Base-by-base conservation (phyloP, 2,113 vertebrate species). In the Nesoenas mayeri region DNA sequence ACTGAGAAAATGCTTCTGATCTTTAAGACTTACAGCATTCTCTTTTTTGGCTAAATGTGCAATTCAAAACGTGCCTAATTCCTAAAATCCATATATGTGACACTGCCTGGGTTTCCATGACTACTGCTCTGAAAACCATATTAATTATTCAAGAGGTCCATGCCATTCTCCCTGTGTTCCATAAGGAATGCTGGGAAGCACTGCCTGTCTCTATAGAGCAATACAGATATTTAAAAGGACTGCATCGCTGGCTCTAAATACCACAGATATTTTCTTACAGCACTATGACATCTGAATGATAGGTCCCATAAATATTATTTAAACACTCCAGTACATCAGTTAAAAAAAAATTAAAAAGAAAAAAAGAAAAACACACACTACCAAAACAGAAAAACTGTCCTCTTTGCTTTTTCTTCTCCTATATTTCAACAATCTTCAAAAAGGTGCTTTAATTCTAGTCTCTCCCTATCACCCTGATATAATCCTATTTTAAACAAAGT, bases 141-240 rank as follows among this genome's bases (percentile, higher is more conserved):
- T 98, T 98, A 98, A 98, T 98, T 98, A 98, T 98, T 98, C 97
- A 98, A 98, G 91, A 98, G 95, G 97, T 96, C 97, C 96, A 95
- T 97, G 97, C 93, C 96, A 97, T 97, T 98, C 96, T 98, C 96
- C 96, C 85, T 85, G 88, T 31, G 84, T 96, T 96, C 97, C 98
- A 97, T 97, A 97, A 98, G 97, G 98, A 98, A 98, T 95, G 84
- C 94, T 92, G 89, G 96, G 95, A 98, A 97, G 93, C 25, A 65
- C 95, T 94, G 95, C 93, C 96, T 97, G 91, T 93, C 79, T 94
- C 95, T 77, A 97, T 47, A 96, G 96, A 95, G 91, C 73, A 88
- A 79, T 90, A 96, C 73, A 92, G 94, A 96, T 98, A 96, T 97
- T 98, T 97, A 97, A 97, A 97, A 95, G 95, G 91, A 95, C 96